These are phyloP conservation scores for Lethocerus indicus DNA, from an alignment of 1,140 invertebrate species.

Conservation along the genomic window DNA sequence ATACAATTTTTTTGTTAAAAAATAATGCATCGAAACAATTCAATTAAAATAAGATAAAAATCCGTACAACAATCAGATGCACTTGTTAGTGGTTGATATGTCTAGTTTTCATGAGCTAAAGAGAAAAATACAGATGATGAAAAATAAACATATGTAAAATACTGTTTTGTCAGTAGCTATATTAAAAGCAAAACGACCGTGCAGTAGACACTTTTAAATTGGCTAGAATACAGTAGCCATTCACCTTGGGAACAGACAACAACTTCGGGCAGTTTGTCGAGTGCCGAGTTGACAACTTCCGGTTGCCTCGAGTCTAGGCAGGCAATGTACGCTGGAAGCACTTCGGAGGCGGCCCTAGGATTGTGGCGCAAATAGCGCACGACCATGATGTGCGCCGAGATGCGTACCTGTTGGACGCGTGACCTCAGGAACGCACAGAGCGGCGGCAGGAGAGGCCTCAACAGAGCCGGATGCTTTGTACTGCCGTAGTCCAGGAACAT, in stretches of 20 bases:
- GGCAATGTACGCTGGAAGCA: slow-evolving; percentile 56
- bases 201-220: neutral
- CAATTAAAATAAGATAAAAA: too few relatives aligned
- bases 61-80: neutral
- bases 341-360: slow-evolving; percentile 34
- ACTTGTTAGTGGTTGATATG: neutral
- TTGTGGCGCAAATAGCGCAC: slow-evolving; percentile 45
- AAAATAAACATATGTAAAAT: neutral
- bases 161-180: neutral
- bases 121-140: neutral
- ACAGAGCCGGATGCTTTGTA: slow-evolving; percentile 29
- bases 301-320: slow-evolving; percentile 61
- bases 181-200: neutral
- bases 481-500: slow-evolving; percentile 1
- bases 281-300: slow-evolving; percentile 55
- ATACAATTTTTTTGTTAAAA: too few relatives aligned
- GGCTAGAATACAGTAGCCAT: neutral
- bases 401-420: slow-evolving; percentile 40
- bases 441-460: slow-evolving; percentile 44
- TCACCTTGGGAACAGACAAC: slow-evolving; percentile 58
- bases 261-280: slow-evolving; percentile 71
- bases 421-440: slow-evolving; percentile 40
- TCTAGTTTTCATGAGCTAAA: neutral
- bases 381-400: slow-evolving; percentile 42
- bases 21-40: too few relatives aligned